Evolutionary conservation across 2,797 vertebrate genomes (phyloP).

Genomic region (Cygnus olor): DNA sequence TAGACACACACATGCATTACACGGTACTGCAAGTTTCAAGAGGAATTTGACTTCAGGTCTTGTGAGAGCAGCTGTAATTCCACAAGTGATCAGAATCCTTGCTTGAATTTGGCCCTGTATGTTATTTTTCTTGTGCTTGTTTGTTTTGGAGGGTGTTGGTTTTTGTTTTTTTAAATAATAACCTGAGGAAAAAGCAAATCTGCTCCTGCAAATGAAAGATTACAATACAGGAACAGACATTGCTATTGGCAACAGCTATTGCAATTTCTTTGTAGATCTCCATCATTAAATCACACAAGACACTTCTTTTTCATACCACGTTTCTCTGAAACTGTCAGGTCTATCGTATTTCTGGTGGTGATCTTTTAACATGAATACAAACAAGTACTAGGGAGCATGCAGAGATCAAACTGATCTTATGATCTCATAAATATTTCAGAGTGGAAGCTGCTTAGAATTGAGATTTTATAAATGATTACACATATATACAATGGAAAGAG

Average conservation of each 20-base stretch:
- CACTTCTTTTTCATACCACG: background rate
- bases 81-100: background rate
- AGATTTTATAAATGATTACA: background rate
- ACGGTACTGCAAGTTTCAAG: background rate
- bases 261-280: background rate
- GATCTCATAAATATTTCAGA: slow-evolving; percentile 41
- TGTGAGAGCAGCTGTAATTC: background rate
- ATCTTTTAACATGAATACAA: slow-evolving; percentile 36
- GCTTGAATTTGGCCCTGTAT: background rate
- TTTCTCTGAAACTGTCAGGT: slow-evolving; percentile 26
- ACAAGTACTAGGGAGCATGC: background rate
- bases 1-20: background rate
- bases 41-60: background rate
- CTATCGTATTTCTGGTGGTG: background rate
- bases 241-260: slow-evolving; percentile 43
- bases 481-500: background rate
- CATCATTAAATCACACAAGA: background rate
- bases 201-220: slow-evolving; percentile 29
- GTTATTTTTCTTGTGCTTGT: background rate
- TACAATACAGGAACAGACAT: background rate
- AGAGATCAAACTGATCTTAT: slow-evolving; percentile 13
- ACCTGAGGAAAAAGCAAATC: slow-evolving; percentile 10
- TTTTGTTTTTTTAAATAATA: background rate
- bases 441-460: background rate
- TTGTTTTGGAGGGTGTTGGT: background rate